phyloP scores from a whole-genome alignment of 2,888 invertebrate species.

The Tinea pellionella region DNA sequence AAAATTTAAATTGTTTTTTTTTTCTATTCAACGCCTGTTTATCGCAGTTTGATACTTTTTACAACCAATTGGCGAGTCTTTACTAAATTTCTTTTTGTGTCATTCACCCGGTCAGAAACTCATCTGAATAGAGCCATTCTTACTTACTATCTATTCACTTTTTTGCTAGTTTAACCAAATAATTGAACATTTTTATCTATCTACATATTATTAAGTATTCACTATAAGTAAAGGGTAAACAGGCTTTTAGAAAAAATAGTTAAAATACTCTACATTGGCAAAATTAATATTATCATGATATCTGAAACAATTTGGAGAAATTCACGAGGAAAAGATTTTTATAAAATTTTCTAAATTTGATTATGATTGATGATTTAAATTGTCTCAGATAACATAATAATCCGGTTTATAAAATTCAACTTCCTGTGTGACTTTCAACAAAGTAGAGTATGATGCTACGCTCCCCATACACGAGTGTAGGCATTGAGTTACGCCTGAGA shows the following conservation, averaged over 20 bases:
- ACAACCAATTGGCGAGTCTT: not conserved
- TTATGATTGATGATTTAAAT: too few relatives aligned
- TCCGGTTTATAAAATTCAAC: not conserved
- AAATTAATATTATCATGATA: too few relatives aligned
- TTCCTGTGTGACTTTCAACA: slow-evolving; percentile 13
- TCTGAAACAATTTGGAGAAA: too few relatives aligned
- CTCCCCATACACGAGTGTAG: slow-evolving; percentile 22
- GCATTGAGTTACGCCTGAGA: slow-evolving; percentile 38
- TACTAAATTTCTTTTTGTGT: not conserved
- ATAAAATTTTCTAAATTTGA: too few relatives aligned
- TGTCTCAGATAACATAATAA: too few relatives aligned
- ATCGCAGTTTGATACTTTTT: not conserved
- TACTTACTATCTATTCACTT: not conserved
- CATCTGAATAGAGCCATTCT: not conserved
- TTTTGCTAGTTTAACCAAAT: not conserved
- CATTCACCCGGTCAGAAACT: not conserved
- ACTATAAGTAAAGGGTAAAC: too few relatives aligned
- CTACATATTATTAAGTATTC: too few relatives aligned
- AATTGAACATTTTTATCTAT: not conserved
- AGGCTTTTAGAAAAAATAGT: too few relatives aligned
- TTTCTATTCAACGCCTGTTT: not conserved
- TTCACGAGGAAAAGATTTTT: too few relatives aligned
- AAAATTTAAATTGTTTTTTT: not conserved
- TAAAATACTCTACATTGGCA: too few relatives aligned
- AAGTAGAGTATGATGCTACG: slow-evolving; percentile 37